A percentile compares a stretch with the other conserved stretches of the same genome.
These are phyloP conservation scores for Oppia nitens DNA, from an alignment of 1,140 invertebrate species.

Conservation along the genomic window DNA sequence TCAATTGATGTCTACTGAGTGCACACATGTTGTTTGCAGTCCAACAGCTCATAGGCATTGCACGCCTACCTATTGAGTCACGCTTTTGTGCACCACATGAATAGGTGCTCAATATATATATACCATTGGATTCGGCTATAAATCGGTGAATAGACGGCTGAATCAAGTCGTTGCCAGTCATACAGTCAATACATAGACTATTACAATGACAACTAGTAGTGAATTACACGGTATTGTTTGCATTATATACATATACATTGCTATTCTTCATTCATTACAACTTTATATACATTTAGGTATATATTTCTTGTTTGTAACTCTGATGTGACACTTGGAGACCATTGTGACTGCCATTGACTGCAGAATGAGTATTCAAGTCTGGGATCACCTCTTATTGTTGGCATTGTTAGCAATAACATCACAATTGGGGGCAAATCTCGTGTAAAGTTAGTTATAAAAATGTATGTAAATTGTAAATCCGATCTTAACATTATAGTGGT, in stretches of 20 bases:
- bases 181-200: no score
- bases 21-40: neutral
- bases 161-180: no score
- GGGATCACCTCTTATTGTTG: neutral
- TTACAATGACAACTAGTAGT: neutral
- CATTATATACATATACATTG: neutral
- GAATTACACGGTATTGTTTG: neutral
- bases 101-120: neutral
- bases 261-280: no score
- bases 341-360: neutral
- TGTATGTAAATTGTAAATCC: no score
- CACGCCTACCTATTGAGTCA: neutral
- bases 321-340: neutral
- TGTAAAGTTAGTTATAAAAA: no score
- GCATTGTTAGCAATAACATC: neutral
- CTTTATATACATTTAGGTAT: no score
- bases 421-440: neutral
- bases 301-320: no score
- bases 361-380: neutral
- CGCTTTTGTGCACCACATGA: neutral
- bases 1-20: neutral
- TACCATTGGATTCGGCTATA: neutral
- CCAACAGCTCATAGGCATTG: neutral
- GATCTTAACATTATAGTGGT: no score
- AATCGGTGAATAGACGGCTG: neutral